Conservation (phyloP, 1,140 invertebrate genomes). For the Megalopta genalis region DNA sequence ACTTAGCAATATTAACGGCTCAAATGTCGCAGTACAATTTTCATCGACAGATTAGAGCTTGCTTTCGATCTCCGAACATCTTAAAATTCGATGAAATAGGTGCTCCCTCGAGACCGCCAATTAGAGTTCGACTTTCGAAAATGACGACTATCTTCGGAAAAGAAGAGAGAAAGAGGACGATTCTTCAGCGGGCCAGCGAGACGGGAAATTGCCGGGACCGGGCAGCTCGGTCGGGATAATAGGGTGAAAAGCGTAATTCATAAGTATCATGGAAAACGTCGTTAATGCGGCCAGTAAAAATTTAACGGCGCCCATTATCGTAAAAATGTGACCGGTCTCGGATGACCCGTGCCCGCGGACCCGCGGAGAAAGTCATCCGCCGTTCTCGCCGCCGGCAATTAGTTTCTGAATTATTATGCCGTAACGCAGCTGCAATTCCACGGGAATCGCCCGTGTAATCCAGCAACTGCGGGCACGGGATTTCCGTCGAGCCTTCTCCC, state of each 20-base stretch:
- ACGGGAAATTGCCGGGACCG: background rate
- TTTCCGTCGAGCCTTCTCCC: background rate
- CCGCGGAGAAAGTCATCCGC: slow-evolving; percentile 44
- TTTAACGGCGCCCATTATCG: slow-evolving; percentile 48
- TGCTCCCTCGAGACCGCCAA: background rate
- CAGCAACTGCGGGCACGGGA: background rate
- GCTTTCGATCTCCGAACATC: too few relatives aligned
- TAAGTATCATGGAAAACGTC: slow-evolving; percentile 2
- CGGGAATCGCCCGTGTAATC: slow-evolving; percentile 53
- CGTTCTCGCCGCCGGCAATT: slow-evolving; percentile 34
- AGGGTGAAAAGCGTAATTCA: slow-evolving; percentile 14
- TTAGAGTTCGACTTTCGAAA: too few relatives aligned
- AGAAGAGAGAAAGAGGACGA: too few relatives aligned
- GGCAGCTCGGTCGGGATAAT: background rate
- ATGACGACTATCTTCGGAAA: too few relatives aligned
- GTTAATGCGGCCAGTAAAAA: slow-evolving; percentile 38
- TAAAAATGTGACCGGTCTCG: slow-evolving; percentile 42
- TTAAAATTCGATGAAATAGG: background rate
- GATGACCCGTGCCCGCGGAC: slow-evolving; percentile 21
- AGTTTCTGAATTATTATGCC: slow-evolving; percentile 53
- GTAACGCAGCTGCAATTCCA: slow-evolving; percentile 42
- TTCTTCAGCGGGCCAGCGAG: too few relatives aligned
- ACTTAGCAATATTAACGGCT: too few relatives aligned
- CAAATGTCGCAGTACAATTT: too few relatives aligned
- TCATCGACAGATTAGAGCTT: too few relatives aligned